phyloP scores from a whole-genome alignment of 1,140 invertebrate species.

The Trichonephila clavipes region DNA sequence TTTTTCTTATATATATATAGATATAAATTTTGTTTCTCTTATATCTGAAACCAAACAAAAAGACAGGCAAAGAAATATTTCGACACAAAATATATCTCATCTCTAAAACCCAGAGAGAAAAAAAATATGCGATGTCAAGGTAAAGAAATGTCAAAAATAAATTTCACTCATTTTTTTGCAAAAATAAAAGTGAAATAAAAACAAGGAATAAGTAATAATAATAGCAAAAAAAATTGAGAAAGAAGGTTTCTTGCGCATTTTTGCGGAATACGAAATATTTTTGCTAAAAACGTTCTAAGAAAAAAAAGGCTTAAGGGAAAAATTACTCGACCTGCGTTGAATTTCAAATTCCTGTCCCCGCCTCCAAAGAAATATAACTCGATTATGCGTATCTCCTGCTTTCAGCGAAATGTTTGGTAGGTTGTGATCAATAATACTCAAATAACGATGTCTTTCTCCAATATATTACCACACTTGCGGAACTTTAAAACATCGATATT shows the following conservation, averaged over 20 bases:
- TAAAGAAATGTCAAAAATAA: slow-evolving; percentile 25
- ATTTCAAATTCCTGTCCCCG: background rate
- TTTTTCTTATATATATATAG: no score
- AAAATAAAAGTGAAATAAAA: background rate
- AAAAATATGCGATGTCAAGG: background rate
- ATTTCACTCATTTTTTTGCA: background rate
- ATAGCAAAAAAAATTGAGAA: background rate
- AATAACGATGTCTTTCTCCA: background rate
- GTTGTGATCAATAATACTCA: background rate
- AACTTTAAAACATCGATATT: slow-evolving; percentile 1
- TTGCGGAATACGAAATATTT: slow-evolving; percentile 13
- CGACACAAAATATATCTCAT: background rate
- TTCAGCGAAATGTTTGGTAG: background rate
- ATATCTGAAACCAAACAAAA: background rate
- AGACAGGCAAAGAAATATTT: background rate
- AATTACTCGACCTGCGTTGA: background rate
- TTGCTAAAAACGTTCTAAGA: background rate
- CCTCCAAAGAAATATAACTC: background rate
- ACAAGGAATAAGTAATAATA: background rate
- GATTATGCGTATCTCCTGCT: background rate
- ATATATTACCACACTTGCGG: background rate
- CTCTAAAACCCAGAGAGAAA: background rate
- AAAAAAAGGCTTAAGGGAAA: background rate
- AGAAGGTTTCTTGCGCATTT: background rate
- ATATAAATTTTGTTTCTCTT: no score